phyloP scores from a whole-genome alignment of 2,888 invertebrate genomes.

The Drosophila stalkeri region DNA sequence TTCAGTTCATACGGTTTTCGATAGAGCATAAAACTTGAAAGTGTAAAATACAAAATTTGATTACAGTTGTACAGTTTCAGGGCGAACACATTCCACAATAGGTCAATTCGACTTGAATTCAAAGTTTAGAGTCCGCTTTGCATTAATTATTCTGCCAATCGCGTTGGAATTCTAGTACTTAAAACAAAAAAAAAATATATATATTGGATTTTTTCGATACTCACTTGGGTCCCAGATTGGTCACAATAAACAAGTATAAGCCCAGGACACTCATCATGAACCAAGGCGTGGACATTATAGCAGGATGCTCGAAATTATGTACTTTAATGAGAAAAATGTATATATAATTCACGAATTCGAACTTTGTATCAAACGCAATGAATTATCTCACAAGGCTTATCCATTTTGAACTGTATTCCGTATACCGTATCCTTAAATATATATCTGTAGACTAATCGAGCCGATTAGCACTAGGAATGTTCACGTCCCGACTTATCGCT shows the following conservation, averaged over 20 bases:
- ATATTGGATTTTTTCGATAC: conserved; percentile 29
- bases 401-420: conserved; percentile 36
- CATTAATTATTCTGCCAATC: conserved; percentile 13
- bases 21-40: conserved; percentile 88
- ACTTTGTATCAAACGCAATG: neutral
- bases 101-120: conserved; percentile 27
- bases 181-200: too few relatives aligned
- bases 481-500: conserved; percentile 40
- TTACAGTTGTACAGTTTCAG: conserved; percentile 1
- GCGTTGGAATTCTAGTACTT: conserved; percentile 9
- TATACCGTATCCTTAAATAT: conserved; percentile 2
- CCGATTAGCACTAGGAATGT: neutral
- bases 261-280: conserved; percentile 63
- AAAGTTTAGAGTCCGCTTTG: conserved; percentile 26
- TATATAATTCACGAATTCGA: neutral
- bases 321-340: conserved; percentile 5
- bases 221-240: conserved; percentile 67
- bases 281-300: conserved; percentile 50
- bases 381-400: conserved; percentile 22
- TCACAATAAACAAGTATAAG: conserved; percentile 72
- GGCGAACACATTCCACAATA: neutral
- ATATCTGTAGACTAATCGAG: neutral
- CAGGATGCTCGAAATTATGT: conserved; percentile 47
- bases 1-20: conserved; percentile 89
- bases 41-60: conserved; percentile 8